Base-by-base conservation (phyloP, 2,888 invertebrate species). In the Acronicta psi region DNA sequence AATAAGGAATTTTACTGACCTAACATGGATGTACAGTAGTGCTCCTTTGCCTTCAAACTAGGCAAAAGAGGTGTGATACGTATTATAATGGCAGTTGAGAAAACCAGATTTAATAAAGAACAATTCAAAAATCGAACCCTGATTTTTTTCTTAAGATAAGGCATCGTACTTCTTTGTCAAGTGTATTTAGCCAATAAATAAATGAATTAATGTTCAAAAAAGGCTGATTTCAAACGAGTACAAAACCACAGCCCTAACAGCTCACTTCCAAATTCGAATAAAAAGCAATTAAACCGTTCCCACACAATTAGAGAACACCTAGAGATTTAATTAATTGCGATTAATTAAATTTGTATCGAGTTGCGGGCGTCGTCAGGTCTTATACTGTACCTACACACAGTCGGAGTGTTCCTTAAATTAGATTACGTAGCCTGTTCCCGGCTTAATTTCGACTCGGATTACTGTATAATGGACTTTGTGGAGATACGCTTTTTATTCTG, bases 361-460 rank as follows among this genome's bases (percentile, higher is more conserved):
- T 68, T 69, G 61, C 61, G 51, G 57, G 62, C 59, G 59, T 75
- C 55, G 60, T 61, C 58, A 61, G 44, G 57, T 66, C 61, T 59
- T 42, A 54, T 46, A 59, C 47, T 42, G 52, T 47, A 7, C 43
- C 58, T 59, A 59, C 52, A 56, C 43, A 61, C 62, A 64, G 53
- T 58, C 23, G 61, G 54, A 71, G 66, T 56, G 67, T 64, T 67
- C 42, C 67, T 72, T 59, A 72, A 76, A 76, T 76, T 76, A 69
- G 67, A 72, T 76, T 76, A 72, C 61, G 43, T 42, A 52, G 47
- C 63, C 63, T 68, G 71, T 73, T 73, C 69, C 59, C 56, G 53
- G 75, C 62, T 79, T 77, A 79, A 78, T 78, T 78, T 77, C 69
- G 53, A 54, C 74, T 55, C 63, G 68, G 73, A 79, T 80, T 77